Evolutionary conservation across 2,113 vertebrate genomes (phyloP).

Genomic region (Perca schrenkii): DNA sequence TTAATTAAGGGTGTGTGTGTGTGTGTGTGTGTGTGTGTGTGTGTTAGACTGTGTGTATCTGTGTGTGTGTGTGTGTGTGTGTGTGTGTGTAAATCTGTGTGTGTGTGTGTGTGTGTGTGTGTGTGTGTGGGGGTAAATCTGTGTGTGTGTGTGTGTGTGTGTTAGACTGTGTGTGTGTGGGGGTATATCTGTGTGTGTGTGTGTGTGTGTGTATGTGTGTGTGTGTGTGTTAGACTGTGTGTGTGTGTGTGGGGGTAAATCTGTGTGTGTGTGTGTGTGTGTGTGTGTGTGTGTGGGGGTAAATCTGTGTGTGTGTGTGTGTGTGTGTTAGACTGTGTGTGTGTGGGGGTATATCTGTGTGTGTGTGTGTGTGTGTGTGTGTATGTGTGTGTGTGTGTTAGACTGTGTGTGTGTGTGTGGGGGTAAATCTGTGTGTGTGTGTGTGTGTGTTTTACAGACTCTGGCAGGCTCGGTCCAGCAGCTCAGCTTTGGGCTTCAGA

Average conservation of each 20-base stretch:
- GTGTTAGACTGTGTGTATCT: too few relatives aligned
- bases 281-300: background rate
- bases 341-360: background rate
- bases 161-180: too few relatives aligned
- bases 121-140: too few relatives aligned
- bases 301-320: background rate
- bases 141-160: too few relatives aligned
- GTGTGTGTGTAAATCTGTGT: too few relatives aligned
- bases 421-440: too few relatives aligned
- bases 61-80: too few relatives aligned
- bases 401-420: background rate
- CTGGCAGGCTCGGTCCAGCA: constrained; percentile 86
- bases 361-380: background rate
- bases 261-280: background rate
- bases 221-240: background rate
- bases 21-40: too few relatives aligned
- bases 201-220: background rate
- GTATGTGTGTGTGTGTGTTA: background rate
- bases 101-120: too few relatives aligned
- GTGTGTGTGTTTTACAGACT: constrained; percentile 76
- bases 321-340: too few relatives aligned
- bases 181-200: background rate
- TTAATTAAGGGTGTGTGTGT: too few relatives aligned
- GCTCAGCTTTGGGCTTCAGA: constrained; percentile 87
- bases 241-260: background rate